Evolutionary conservation across 2,888 invertebrate genomes (phyloP), one percentile per base, ranked within the genome.

Genomic region (Iselma pallidipennis): DNA sequence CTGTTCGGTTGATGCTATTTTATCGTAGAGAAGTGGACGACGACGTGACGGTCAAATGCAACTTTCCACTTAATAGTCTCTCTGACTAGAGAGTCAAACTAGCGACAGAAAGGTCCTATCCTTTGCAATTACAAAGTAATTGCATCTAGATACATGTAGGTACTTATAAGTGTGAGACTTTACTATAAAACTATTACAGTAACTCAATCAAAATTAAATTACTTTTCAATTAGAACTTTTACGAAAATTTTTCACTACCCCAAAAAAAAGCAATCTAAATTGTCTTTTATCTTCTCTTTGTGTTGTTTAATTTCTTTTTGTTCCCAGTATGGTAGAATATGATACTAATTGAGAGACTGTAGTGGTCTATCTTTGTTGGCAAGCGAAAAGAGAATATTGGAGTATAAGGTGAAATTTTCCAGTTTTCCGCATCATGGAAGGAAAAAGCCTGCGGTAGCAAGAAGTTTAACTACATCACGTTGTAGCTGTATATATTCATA

Each of bases 401-500:
- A 16, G 7, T 16, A 16, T 37, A n/a, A 25, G 25, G 25, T 25
- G 37, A 45, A 42, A 42, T 6, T 29, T 29, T 10, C 9, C 19
- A 49, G 63, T 52, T 57, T 66, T 64, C 59, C 49, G 45, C 52
- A 63, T 37, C n/a, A 7, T 16, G 37, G 10, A 19, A 56, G 61
- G 61, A 67, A 67, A 67, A 62, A 42, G 66, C 67, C 66, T 51
- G 48, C 53, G 65, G 63, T 53, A 55, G 67, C 52, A 60, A 67
- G 62, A 67, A 66, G 63, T 69, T 66, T 66, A 69, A 69, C 67
- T 69, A 63, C 57, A 61, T 70, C 68, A 70, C 70, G 70, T 70
- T 57, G 49, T 50, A 56, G 58, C 64, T 66, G 61, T 68, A 66
- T 70, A 68, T 68, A 65, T 68, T 64, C 68, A 66, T 70, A 66